A percentile compares a stretch with the other conserved stretches of the same genome.
Conservation (phyloP, 1,140 invertebrate species). For the Hyphantria cunea region DNA sequence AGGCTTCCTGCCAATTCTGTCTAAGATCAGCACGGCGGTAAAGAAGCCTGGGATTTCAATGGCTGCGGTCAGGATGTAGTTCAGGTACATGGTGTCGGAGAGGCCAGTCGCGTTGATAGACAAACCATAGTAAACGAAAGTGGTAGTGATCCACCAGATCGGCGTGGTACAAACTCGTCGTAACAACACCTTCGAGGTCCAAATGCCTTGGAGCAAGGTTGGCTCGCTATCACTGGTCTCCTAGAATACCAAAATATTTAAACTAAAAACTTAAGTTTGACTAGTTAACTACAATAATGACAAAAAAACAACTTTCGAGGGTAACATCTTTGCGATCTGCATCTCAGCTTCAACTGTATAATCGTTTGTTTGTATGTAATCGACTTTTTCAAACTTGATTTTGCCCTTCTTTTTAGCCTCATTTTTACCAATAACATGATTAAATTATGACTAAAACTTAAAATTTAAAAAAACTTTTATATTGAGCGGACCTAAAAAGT, state of each 20-base stretch:
- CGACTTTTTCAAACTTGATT: no score
- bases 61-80: constrained; percentile 86
- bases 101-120: constrained; percentile 90
- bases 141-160: constrained; percentile 88
- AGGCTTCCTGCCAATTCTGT: constrained; percentile 84
- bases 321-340: no score
- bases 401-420: no score
- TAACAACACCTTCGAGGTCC: constrained; percentile 82
- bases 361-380: no score
- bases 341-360: no score
- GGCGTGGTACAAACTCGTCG: constrained; percentile 85
- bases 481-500: no score
- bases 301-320: no score
- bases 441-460: no score
- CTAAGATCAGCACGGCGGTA: constrained; percentile 83
- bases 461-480: no score
- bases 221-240: constrained; percentile 19
- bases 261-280: neutral
- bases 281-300: no score
- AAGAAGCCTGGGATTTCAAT: constrained; percentile 89
- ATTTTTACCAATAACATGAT: no score
- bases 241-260: neutral
- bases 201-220: constrained; percentile 77
- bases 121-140: constrained; percentile 91
- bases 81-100: constrained; percentile 87